Base-by-base conservation (phyloP, 2,797 vertebrate species). In the Mormyrus hasselquistii region DNA sequence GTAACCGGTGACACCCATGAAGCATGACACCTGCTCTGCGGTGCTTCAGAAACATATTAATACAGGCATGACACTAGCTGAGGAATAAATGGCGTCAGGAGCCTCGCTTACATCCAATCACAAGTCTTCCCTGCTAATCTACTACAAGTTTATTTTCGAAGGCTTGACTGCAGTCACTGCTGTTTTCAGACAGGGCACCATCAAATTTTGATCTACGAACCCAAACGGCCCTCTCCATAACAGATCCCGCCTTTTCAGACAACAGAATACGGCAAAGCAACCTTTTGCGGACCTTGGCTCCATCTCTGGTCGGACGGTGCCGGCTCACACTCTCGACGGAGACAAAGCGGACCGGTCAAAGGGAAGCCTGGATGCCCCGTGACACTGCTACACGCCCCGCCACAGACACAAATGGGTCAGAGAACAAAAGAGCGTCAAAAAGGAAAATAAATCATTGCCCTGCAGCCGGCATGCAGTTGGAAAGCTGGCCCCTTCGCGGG, bases 401-500 rank as follows among this genome's bases (percentile, higher is more conserved):
- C 91, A 87, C 88, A 83, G 90, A 91, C 92, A 92, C 92, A 94
- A 93, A 94, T 92, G 91, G 94, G 94, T 94, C 93, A 93, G 92
- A 91, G 92, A 94, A 93, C 92, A 93, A 93, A 93, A 91, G 91
- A 90, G 91, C 90, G 90, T 93, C 91, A 92, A 92, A 88, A 59
- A 25, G 85, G 57, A 53, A 87, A 59, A 88, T 86, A 84, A 87
- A 85, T 76, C 87, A 88, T n/a, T 94, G 94, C 95, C 93, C 92
- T 92, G 93, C 94, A 94, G 92, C 94, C 92, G 90, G 90, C 92
- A 91, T 93, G 94, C 93, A 92, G 94, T 91, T 93, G 92, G 93
- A 93, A 93, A 92, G 92, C 91, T 38, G 82, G 93, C 94, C 93
- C 92, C 95, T 94, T 95, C 93, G 94, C 94, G 94, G 93, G 90